Conservation (phyloP, 1,140 invertebrate species). For the Tribolium madens region DNA sequence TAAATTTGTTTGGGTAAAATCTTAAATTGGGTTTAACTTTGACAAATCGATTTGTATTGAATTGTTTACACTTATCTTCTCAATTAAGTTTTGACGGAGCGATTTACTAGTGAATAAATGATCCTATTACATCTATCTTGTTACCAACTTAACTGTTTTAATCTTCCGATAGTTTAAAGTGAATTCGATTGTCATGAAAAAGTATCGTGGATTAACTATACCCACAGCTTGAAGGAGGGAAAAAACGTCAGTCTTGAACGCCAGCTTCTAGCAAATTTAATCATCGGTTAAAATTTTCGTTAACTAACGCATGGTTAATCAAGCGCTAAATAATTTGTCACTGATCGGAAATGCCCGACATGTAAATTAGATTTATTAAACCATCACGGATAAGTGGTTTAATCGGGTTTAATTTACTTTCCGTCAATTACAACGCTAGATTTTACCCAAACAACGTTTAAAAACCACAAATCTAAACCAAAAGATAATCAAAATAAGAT, state of each 20-base stretch:
- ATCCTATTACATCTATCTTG: not conserved
- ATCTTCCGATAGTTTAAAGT: not conserved
- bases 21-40: not conserved
- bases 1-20: not conserved
- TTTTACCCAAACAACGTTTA: not conserved
- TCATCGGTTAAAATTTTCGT: not conserved
- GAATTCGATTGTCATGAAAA: not conserved
- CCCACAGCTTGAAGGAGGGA: not conserved
- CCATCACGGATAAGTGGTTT: not conserved
- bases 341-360: not conserved
- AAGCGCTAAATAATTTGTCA: not conserved
- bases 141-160: slow-evolving; percentile 5
- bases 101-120: not conserved
- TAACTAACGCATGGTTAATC: not conserved
- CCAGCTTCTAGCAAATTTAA: too few relatives aligned
- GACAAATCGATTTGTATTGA: not conserved
- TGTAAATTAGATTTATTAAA: not conserved
- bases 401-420: not conserved
- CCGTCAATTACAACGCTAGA: not conserved
- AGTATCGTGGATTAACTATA: not conserved
- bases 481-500: not conserved
- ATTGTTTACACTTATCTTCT: not conserved
- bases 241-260: not conserved
- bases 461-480: not conserved
- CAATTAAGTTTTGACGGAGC: slow-evolving; percentile 6